Percentiles rank a stretch among this genome's conserved stretches.
These are phyloP conservation scores for Drosophila barbarae DNA, from an alignment of 2,888 invertebrate species.

Conservation along the genomic window DNA sequence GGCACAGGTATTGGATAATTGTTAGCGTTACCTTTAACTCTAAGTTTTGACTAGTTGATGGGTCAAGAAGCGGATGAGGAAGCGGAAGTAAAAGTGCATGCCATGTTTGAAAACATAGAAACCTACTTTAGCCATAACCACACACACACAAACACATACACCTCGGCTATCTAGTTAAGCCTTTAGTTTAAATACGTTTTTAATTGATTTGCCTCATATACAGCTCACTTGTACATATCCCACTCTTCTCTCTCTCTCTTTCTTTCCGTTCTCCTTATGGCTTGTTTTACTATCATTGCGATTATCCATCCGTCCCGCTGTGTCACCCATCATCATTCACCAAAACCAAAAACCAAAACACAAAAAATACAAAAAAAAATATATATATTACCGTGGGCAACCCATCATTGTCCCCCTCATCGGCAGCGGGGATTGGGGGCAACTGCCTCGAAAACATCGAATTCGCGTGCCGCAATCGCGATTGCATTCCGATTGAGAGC, in stretches of 20 bases:
- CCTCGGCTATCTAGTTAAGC: conserved; percentile 31
- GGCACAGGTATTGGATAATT: conserved; percentile 27
- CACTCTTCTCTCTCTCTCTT: conserved; percentile 29
- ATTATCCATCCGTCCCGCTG: conserved; percentile 61
- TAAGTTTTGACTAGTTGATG: conserved; percentile 18
- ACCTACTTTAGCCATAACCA: conserved; percentile 58
- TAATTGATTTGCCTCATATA: conserved; percentile 33
- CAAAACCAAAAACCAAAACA: conserved; percentile 23
- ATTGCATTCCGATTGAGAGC: conserved; percentile 88
- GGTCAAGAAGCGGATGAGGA: conserved; percentile 18
- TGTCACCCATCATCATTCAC: conserved; percentile 46
- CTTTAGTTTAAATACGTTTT: conserved; percentile 29
- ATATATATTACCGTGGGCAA: conserved; percentile 39
- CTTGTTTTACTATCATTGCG: conserved; percentile 53
- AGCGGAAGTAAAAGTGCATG: conserved; percentile 59
- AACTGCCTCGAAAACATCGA: conserved; percentile 79
- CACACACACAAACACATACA: conserved; percentile 8
- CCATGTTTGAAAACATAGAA: conserved; percentile 64
- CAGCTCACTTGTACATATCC: conserved; percentile 16
- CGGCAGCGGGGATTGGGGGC: conserved; percentile 38
- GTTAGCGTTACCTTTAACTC: conserved; percentile 15
- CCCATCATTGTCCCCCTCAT: conserved; percentile 40
- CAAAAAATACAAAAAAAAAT: conserved; percentile 32
- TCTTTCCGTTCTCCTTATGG: conserved; percentile 43
- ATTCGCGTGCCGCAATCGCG: conserved; percentile 82